These are phyloP conservation scores for Rostratula benghalensis DNA, from an alignment of 2,113 vertebrate genomes.

Conservation along the genomic window DNA sequence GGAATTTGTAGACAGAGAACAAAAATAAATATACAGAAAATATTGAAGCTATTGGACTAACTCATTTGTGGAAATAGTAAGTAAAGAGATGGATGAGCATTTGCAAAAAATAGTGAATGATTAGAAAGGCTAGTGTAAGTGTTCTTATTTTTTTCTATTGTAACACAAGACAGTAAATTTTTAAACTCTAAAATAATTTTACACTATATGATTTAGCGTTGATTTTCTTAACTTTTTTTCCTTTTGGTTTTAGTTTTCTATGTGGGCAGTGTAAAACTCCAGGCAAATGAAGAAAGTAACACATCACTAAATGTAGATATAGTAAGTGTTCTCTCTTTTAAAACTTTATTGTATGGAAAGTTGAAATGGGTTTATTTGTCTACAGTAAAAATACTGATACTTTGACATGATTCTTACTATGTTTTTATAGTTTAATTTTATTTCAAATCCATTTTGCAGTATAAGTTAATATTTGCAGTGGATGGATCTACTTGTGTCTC, in stretches of 20 bases:
- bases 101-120: background rate
- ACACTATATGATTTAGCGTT: background rate
- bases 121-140: background rate
- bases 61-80: background rate
- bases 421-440: background rate
- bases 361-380: background rate
- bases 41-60: background rate
- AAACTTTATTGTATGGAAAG: background rate
- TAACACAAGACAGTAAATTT: background rate
- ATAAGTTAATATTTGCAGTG: background rate
- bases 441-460: background rate
- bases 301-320: conserved; percentile 53
- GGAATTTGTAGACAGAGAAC: background rate
- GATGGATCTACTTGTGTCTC: background rate
- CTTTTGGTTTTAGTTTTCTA: conserved; percentile 73
- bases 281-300: conserved; percentile 53
- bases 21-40: background rate
- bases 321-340: conserved; percentile 66
- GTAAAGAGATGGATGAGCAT: background rate
- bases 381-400: background rate
- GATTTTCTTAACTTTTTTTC: background rate
- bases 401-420: background rate
- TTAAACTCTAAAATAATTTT: background rate
- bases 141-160: background rate
- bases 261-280: conserved; percentile 69